Evolutionary conservation across 2,888 invertebrate genomes (phyloP), one percentile per base, ranked within the genome.

Genomic region (Tridacna gigas): DNA sequence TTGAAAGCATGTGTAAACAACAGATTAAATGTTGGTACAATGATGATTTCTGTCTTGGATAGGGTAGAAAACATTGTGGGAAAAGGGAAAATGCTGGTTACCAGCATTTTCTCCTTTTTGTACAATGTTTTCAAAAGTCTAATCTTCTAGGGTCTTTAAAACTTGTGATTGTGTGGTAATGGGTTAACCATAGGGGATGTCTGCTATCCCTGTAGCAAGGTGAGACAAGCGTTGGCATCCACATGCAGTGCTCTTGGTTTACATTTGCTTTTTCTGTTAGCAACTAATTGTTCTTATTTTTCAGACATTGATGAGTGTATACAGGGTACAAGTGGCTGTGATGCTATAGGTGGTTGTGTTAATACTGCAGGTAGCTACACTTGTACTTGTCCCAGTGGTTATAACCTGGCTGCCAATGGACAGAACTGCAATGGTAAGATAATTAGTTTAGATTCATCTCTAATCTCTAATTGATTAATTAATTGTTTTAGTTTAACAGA

Each of bases 281-380:
- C n/a, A n/a, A 4, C 37, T 37, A 37, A 7, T 37, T 37, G 37
- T 37, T 7, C 2, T 7, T 7, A 7, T 37, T 2, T 37, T 56
- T 20, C 74, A 82, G 89, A 89, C 71, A 77, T 83, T 1, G 74
- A 89, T 61, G 89, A 89, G 28, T 89, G 89, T 79, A 61, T 69
- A n/a, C 75, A 77, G 56, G 84, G 76, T 11, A 74, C 74, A 12
- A 71, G 84, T 28, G 78, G 77, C 15, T 89, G 89, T 76, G 86
- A 88, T 63, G 28, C 75, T 48, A 85, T 84, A 0, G 86, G 82
- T 25, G 56, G 66, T 7, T 89, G 89, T 67, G 83, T 84, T 4
- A 89, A 88, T 22, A 83, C 85, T 13, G 77, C 18, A 5, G 89
- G 87, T 0, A 82, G 86, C 28, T 90, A 67, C 74, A 82, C 79